Base-by-base conservation (phyloP, 1,140 invertebrate genomes). In the Matsumurasca onukii region DNA sequence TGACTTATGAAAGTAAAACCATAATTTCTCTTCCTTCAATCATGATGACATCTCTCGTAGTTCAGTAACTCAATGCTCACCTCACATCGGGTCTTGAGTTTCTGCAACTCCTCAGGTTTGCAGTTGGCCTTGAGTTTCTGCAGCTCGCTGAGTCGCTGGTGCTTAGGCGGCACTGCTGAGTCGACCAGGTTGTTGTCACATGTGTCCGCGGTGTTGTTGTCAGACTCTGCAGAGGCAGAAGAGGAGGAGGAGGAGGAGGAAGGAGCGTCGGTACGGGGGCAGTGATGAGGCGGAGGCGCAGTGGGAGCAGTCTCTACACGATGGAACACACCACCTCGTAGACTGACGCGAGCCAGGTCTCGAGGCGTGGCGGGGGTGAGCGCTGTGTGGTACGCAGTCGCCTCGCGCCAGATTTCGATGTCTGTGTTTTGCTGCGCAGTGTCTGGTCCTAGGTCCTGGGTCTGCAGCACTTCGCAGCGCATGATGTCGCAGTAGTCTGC, bases 401-500 rank as follows among this genome's bases (percentile, higher is more conserved):
- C 84, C 75, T 90, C 88, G 70, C 87, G 83, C 89, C 89, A 91
- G 34, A 90, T 85, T 77, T 91, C 89, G 62, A 91, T 86, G 75
- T 91, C 90, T 1, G 90, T 91, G 74, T 86, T 87, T 13, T 88
- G 82, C 17, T 85, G 82, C 61, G 67, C 73, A 68, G 79, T 66
- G 24, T 70, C 68, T 62, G 70, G 57, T 12, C 66, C 66, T 61
- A 84, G 80, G 72, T 92, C 89, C 75, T 90, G 87, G 62, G 87
- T 88, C 66, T 87, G 83, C 66, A 95, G 81, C 17, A 97, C 91
- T 76, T 96, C 92, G 80, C 94, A 98, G 69, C 95, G 85, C 88
- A 97, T 95, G 71, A 97, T 92, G 80, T 97, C 94, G 84, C 95
- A 98, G 78, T 92, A 97, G 77, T 97, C 93, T 49, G 93, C 92